Evolutionary conservation across 2,888 invertebrate genomes (phyloP).

Genomic region (Tethea ocularis): DNA sequence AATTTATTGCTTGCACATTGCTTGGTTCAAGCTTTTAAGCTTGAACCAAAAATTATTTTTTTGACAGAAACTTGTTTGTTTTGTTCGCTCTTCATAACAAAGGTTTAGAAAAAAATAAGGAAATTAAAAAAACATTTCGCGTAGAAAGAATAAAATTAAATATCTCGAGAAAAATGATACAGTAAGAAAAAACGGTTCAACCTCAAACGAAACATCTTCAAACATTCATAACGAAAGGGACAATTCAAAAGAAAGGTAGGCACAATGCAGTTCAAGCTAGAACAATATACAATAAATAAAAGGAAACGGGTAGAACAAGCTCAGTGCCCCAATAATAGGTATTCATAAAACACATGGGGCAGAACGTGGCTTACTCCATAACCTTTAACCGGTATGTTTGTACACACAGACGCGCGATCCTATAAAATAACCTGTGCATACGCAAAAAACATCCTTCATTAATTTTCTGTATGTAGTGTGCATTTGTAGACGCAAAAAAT

Average conservation of each 20-base stretch:
- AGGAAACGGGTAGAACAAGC: not conserved
- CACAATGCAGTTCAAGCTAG: not conserved
- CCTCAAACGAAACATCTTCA: not conserved
- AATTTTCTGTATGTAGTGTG: no score
- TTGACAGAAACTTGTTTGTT: no score
- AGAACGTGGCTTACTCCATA: not conserved
- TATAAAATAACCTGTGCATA: not conserved
- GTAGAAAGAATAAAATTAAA: no score
- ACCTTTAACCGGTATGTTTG: not conserved
- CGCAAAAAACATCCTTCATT: no score
- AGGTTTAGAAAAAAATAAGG: no score
- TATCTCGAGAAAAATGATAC: no score
- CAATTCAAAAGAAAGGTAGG: not conserved
- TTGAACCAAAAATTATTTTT: no score
- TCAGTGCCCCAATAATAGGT: not conserved
- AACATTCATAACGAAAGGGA: not conserved
- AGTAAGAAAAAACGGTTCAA: not conserved
- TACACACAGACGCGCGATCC: not conserved
- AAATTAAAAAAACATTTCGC: no score
- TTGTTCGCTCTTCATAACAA: no score
- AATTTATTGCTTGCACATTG: no score
- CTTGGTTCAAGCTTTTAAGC: no score
- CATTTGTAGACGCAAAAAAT: no score
- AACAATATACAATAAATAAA: conserved; percentile 4
- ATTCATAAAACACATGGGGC: not conserved